Percentiles rank a stretch among this genome's conserved stretches.
Evolutionary conservation across 2,888 invertebrate genomes (phyloP).

Genomic region (Apocheima hispidaria): DNA sequence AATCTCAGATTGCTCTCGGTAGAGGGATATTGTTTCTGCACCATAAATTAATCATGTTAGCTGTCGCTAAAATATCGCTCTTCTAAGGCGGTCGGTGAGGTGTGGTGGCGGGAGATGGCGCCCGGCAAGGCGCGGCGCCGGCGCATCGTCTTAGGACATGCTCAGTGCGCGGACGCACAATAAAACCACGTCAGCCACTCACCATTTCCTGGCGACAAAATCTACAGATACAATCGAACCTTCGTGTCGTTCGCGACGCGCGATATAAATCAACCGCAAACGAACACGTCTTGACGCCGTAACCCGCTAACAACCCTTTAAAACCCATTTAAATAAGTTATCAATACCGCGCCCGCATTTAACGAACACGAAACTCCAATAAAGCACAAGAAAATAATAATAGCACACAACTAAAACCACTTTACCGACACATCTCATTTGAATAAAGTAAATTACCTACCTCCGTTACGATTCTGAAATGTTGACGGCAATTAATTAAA

Average conservation of each 20-base stretch:
- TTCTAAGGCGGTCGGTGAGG: slow-evolving; percentile 62
- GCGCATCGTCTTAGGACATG: slow-evolving; percentile 76
- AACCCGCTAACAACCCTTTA: slow-evolving; percentile 62
- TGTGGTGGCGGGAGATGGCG: slow-evolving; percentile 39
- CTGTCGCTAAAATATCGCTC: slow-evolving; percentile 84
- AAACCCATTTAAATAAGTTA: slow-evolving; percentile 79
- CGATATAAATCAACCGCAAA: slow-evolving; percentile 76
- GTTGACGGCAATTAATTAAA: slow-evolving; percentile 79
- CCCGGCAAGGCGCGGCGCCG: slow-evolving; percentile 59
- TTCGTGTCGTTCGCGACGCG: slow-evolving; percentile 65
- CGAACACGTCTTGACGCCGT: slow-evolving; percentile 44
- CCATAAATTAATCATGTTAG: slow-evolving; percentile 85
- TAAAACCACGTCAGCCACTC: slow-evolving; percentile 67
- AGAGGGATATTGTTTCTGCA: slow-evolving; percentile 74
- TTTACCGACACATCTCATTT: slow-evolving; percentile 78
- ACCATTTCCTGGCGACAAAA: slow-evolving; percentile 82
- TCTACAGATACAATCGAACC: slow-evolving; percentile 79
- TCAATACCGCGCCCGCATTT: slow-evolving; percentile 65
- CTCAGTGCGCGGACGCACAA: slow-evolving; percentile 66
- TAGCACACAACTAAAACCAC: slow-evolving; percentile 80
- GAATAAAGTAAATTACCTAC: slow-evolving; percentile 80
- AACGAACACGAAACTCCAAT: slow-evolving; percentile 81
- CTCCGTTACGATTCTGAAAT: slow-evolving; percentile 69
- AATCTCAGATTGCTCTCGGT: slow-evolving; percentile 69
- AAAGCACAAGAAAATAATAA: slow-evolving; percentile 82